Conservation (phyloP, 2,797 vertebrate species). For the Alcedo quadribrachys region DNA sequence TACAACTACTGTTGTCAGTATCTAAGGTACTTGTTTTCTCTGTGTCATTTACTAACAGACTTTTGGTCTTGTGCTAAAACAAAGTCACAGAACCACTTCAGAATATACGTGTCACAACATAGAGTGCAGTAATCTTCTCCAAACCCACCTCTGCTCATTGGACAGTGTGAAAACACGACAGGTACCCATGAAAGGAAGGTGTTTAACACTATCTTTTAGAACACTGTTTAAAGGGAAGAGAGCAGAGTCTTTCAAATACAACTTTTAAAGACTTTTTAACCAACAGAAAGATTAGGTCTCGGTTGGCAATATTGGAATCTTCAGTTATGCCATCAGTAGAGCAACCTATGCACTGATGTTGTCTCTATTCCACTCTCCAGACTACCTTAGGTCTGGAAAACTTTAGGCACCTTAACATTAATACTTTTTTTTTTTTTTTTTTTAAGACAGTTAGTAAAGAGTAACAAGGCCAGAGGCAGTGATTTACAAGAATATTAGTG, state of each 20-base stretch:
- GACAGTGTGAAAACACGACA: not conserved
- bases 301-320: not conserved
- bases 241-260: not conserved
- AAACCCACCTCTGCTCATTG: not conserved
- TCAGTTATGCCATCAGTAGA: not conserved
- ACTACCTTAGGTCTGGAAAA: not conserved
- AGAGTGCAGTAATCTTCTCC: not conserved
- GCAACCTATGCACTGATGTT: not conserved
- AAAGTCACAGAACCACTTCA: not conserved
- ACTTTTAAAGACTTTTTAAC: not conserved
- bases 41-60: not conserved
- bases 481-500: not conserved
- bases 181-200: not conserved
- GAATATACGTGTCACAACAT: not conserved
- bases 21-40: not conserved
- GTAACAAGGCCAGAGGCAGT: not conserved
- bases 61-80: not conserved
- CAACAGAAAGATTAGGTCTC: not conserved
- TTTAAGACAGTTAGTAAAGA: not conserved
- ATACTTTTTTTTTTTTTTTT: not conserved
- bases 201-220: not conserved
- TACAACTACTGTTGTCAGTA: not conserved
- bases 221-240: not conserved
- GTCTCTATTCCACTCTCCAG: not conserved
- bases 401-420: not conserved